Evolutionary conservation across 2,797 vertebrate species (phyloP).

Genomic region (Pteropus rufus): DNA sequence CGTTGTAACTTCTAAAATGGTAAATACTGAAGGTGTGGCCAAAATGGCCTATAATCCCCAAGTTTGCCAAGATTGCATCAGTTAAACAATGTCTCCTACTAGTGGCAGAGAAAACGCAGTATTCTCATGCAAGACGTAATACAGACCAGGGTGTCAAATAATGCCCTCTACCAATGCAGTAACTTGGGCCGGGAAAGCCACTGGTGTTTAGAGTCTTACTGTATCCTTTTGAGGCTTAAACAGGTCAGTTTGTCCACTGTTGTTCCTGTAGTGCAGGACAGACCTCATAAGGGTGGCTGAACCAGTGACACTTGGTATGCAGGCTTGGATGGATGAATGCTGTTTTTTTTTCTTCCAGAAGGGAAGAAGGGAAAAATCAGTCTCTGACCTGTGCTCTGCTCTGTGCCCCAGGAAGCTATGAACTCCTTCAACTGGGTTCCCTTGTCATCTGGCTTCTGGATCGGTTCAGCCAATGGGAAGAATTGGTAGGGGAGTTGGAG

Average conservation of each 20-base stretch:
- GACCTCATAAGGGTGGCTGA: background rate
- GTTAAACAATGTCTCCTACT: background rate
- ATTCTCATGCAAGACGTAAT: background rate
- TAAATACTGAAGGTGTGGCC: background rate
- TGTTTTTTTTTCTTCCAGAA: background rate
- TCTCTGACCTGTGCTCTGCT: background rate
- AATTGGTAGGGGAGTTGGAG: background rate
- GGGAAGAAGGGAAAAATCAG: background rate
- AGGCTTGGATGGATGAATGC: background rate
- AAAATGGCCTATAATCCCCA: background rate
- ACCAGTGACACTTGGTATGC: background rate
- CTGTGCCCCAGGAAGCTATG: background rate
- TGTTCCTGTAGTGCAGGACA: background rate
- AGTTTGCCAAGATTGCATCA: background rate
- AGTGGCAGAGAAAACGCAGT: background rate
- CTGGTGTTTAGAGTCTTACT: background rate
- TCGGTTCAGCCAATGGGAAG: background rate
- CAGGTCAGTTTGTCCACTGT: background rate
- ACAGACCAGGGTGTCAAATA: background rate
- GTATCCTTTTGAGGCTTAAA: background rate
- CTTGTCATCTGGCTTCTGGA: background rate
- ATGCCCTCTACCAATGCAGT: background rate
- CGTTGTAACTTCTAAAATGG: background rate
- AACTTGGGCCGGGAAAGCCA: background rate
- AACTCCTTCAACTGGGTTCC: background rate